phyloP scores from a whole-genome alignment of 2,888 invertebrate species.

The Epinotia ramella region DNA sequence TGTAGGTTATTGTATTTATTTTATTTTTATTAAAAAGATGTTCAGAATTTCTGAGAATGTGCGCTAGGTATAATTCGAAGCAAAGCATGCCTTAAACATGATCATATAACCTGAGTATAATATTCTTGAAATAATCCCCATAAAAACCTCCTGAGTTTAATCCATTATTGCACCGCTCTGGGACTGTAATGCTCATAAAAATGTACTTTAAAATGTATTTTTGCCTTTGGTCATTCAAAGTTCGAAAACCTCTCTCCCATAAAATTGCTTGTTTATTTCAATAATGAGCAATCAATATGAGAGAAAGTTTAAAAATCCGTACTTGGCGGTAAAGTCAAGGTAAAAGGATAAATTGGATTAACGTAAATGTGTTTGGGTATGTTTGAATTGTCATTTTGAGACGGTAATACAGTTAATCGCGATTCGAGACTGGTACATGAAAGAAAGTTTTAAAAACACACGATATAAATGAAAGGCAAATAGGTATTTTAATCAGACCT shows the following conservation, averaged over 20 bases:
- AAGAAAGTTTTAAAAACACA: not conserved
- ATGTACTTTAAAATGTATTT: not conserved
- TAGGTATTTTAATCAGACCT: no score
- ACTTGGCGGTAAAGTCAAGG: conserved; percentile 16
- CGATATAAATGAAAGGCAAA: not conserved
- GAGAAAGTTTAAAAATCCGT: conserved; percentile 32
- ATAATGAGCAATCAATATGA: conserved; percentile 26
- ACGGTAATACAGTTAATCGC: not conserved
- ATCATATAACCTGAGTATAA: not conserved
- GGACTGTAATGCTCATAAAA: not conserved
- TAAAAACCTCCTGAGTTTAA: not conserved
- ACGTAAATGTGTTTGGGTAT: conserved; percentile 14
- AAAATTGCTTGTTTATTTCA: conserved; percentile 31
- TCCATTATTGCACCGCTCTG: conserved; percentile 11
- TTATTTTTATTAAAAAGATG: not conserved
- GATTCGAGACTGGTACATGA: not conserved
- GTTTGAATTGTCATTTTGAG: not conserved
- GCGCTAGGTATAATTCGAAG: not conserved
- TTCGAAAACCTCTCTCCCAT: conserved; percentile 29
- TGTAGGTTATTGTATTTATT: not conserved
- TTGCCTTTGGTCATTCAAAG: not conserved
- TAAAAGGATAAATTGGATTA: conserved; percentile 33
- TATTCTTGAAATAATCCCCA: not conserved
- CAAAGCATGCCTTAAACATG: not conserved
- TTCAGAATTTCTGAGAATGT: not conserved